Base-by-base conservation (phyloP, 2,888 invertebrate species). In the Liodrosophila aerea region DNA sequence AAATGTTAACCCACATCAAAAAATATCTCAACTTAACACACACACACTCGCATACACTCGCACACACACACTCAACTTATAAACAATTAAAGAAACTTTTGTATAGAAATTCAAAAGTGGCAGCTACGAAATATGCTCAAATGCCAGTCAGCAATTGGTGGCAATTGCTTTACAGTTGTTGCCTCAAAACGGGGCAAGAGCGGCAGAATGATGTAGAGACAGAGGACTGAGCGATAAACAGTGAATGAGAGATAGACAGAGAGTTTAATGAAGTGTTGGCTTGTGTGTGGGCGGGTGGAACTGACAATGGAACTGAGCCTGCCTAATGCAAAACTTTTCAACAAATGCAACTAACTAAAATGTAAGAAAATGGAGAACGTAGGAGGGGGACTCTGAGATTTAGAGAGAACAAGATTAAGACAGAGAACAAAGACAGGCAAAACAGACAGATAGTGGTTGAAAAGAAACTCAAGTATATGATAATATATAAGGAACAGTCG, bases 1-100 rank as follows among this genome's bases (percentile, higher is more conserved):
- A 65, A 68, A 64, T 64, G 62, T 73, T 83, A 76, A 76, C 83
- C 83, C 83, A 83, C 85, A 77, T 83, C 85, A 83, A 82, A 69
- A 60, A 63, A 68, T 71, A 60, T 72, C 57, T 65, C 61, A 64
- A 66, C 60, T 58, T 43, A 52, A 69, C 69, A 27, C 60, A 58
- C 41, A 40, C 36, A 43, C 50, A 50, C 44, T 43, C 30, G 47
- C 29, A 15, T 27, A 13, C 29, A 36, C 39, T 44, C 57, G 54
- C 33, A 45, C 22, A 29, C 7, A 18, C 40, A 54, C 39, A 15
- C 62, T 57, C 53, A 61, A 73, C 46, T 74, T 75, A 75, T 69
- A 72, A 75, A 74, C 74, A 74, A 74, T 74, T 74, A 74, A 74
- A 75, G 62, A 74, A 75, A 75, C 75, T 74, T 74, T 74, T 76